phyloP scores from a whole-genome alignment of 2,113 vertebrate genomes.

The Melanerpes aurifrons region DNA sequence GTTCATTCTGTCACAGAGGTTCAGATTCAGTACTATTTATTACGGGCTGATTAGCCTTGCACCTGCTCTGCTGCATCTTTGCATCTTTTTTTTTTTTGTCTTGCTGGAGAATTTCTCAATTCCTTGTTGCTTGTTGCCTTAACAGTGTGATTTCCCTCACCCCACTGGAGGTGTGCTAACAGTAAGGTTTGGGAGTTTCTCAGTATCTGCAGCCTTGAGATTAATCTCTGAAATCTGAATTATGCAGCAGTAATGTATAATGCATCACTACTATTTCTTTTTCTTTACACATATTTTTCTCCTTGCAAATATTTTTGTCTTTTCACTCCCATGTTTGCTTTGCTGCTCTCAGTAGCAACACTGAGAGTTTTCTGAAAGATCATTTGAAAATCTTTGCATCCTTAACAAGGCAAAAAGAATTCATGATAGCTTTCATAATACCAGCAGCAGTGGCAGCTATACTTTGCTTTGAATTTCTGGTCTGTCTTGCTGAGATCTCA shows the following conservation, averaged over 20 bases:
- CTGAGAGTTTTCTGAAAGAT: neutral
- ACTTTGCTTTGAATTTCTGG: slow-evolving; percentile 4
- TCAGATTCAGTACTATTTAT: neutral
- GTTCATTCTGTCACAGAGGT: neutral
- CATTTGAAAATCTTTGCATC: slow-evolving; percentile 12
- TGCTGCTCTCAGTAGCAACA: neutral
- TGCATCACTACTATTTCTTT: neutral
- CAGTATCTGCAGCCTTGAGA: neutral
- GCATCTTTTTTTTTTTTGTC: neutral
- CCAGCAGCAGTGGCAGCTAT: neutral
- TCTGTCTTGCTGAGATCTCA: neutral
- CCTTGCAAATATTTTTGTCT: slow-evolving; percentile 14
- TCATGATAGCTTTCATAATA: neutral
- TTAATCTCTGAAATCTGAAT: slow-evolving; percentile 7
- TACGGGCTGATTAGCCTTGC: neutral
- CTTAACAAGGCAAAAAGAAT: slow-evolving; percentile 15
- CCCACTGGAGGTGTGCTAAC: neutral
- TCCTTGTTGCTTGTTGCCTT: neutral
- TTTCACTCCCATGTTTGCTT: slow-evolving; percentile 9
- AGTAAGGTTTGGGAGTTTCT: neutral
- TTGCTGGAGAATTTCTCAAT: neutral
- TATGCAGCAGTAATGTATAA: slow-evolving; percentile 31
- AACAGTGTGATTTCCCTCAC: neutral
- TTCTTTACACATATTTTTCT: neutral
- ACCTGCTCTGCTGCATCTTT: neutral